These are phyloP conservation scores for Phacellophora camtschatica DNA, from an alignment of 30 jellyfish, hydroid and myxozoan species.

Conservation along the genomic window DNA sequence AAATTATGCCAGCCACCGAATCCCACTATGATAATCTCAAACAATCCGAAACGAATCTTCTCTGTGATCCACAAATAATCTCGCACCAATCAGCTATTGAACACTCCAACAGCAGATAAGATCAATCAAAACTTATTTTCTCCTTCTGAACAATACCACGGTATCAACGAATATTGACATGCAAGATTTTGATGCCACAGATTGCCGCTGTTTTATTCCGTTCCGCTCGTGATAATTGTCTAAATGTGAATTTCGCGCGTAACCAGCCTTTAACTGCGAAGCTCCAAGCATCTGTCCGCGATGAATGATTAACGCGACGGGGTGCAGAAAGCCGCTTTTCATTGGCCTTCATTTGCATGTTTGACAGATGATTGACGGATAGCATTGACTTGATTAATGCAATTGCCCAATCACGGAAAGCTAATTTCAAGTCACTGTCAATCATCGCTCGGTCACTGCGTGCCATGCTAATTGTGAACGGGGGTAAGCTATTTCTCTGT, in stretches of 20 bases:
- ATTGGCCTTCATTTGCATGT: conserved; percentile 78
- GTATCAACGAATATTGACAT: no score
- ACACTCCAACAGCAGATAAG: no score
- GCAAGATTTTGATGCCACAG: no score
- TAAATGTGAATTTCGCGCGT: conserved; percentile 69
- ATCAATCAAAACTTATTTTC: no score
- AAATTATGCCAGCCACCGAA: conserved; percentile 11
- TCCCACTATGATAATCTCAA: conserved; percentile 61
- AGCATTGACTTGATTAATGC: conserved; percentile 69
- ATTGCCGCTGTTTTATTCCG: no score
- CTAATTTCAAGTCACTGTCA: conserved; percentile 47
- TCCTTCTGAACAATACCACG: no score
- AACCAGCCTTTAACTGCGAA: conserved; percentile 58
- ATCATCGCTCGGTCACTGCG: conserved; percentile 24
- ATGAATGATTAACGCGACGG: conserved; percentile 73
- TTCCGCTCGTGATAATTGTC: conserved; percentile 31
- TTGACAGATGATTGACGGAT: conserved; percentile 89
- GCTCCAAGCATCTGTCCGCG: conserved; percentile 53
- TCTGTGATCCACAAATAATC: no score
- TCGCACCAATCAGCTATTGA: background rate
- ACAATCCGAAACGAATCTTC: conserved; percentile 36
- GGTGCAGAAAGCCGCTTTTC: conserved; percentile 80
- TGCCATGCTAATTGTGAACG: background rate
- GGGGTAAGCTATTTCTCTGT: background rate
- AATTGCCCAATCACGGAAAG: conserved; percentile 84